Conservation (phyloP, 1,140 invertebrate species). For the Hirudo medicinalis region DNA sequence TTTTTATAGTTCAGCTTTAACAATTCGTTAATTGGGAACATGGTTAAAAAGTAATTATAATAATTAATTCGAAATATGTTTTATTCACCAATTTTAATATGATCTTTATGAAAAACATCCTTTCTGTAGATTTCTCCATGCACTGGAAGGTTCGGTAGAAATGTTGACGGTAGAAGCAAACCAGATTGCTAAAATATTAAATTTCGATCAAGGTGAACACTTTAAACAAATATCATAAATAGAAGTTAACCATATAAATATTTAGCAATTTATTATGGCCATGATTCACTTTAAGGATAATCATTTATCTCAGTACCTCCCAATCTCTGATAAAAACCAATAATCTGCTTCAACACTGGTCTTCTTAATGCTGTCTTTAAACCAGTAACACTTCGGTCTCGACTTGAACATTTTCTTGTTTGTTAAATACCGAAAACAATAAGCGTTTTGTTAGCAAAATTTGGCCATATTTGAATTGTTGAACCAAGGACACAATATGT, state of each 20-base stretch:
- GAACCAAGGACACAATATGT: too few species aligned
- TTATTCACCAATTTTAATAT: not conserved
- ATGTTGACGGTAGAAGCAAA: constrained; percentile 10
- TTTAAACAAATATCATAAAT: not conserved
- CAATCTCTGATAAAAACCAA: constrained; percentile 4
- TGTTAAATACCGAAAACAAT: too few species aligned
- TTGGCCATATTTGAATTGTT: too few species aligned
- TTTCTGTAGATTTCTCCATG: constrained; percentile 10
- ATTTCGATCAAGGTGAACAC: not conserved
- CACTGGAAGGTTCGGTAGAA: constrained; percentile 7
- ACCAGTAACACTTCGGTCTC: not conserved
- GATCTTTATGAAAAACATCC: constrained; percentile 3
- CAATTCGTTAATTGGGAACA: too few species aligned
- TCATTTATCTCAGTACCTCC: not conserved
- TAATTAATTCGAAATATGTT: too few species aligned
- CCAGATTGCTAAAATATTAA: not conserved
- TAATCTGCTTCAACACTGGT: constrained; percentile 1
- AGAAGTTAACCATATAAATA: not conserved
- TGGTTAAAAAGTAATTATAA: too few species aligned
- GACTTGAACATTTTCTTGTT: too few species aligned
- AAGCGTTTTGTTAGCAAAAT: too few species aligned
- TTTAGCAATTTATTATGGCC: not conserved
- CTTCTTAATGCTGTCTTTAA: constrained; percentile 4
- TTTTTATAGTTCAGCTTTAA: too few species aligned
- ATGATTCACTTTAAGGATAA: not conserved